These are phyloP conservation scores for Macaca nemestrina DNA, from an alignment of 2,113 vertebrate species.

Conservation along the genomic window DNA sequence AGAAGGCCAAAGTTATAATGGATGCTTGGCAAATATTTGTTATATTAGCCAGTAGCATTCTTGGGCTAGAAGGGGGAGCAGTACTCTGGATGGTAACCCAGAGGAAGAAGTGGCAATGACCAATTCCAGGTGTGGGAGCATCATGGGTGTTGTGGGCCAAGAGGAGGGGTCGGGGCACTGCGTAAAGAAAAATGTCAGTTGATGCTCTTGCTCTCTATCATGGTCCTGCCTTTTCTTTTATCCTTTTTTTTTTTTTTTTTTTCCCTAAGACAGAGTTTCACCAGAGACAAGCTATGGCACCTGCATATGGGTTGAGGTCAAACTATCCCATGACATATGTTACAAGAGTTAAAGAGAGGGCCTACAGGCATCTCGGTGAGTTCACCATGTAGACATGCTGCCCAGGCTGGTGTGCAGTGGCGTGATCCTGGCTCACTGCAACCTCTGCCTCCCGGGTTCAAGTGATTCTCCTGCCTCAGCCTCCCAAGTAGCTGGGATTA, in stretches of 20 bases:
- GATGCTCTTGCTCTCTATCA: too few relatives aligned
- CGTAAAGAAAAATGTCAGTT: background rate
- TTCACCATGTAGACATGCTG: background rate
- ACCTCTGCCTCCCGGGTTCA: too few relatives aligned
- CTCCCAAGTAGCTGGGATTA: too few relatives aligned
- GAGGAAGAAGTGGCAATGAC: background rate
- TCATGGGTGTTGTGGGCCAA: background rate
- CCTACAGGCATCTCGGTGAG: background rate
- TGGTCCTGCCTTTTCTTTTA: too few relatives aligned
- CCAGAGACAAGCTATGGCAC: background rate
- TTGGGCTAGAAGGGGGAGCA: background rate
- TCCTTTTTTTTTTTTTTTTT: too few relatives aligned
- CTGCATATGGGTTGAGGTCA: background rate
- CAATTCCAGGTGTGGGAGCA: background rate
- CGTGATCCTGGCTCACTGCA: too few relatives aligned
- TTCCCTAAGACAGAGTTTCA: too few relatives aligned
- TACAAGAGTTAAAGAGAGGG: background rate
- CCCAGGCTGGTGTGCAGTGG: too few relatives aligned
- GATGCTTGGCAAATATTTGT: background rate
- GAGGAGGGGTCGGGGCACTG: background rate
- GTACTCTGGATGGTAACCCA: background rate
- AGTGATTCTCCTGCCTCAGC: too few relatives aligned
- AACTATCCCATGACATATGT: background rate
- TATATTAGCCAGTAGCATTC: background rate
- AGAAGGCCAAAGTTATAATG: background rate